These are phyloP conservation scores for Candoia aspera DNA, from an alignment of 2,113 vertebrate genomes.

Conservation along the genomic window DNA sequence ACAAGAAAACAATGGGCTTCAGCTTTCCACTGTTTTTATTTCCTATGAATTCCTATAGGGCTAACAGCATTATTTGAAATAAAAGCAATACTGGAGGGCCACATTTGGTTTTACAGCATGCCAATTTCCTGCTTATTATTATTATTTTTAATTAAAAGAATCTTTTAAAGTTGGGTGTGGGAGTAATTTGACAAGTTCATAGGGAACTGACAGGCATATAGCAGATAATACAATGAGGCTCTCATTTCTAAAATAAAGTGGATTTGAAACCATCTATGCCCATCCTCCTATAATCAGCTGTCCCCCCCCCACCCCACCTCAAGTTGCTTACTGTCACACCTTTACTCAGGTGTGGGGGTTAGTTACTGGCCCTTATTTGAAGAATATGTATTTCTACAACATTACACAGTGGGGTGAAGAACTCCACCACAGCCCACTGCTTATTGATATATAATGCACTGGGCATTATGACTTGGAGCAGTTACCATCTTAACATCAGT, in stretches of 20 bases:
- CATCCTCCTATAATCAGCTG: neutral
- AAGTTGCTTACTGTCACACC: accelerated
- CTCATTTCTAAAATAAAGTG: neutral
- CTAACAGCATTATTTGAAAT: too few relatives aligned
- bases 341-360: neutral
- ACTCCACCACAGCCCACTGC: too few relatives aligned
- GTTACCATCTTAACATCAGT: neutral
- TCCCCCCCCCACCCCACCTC: neutral
- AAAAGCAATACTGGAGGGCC: too few relatives aligned
- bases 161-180: neutral
- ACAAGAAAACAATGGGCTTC: too few relatives aligned
- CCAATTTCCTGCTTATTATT: too few relatives aligned
- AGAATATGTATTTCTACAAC: neutral
- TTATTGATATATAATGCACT: neutral
- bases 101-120: too few relatives aligned
- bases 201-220: neutral
- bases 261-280: too few relatives aligned
- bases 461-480: neutral
- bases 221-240: neutral
- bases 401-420: neutral
- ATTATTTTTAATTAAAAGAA: neutral
- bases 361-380: neutral
- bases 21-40: too few relatives aligned
- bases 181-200: neutral
- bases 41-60: too few relatives aligned